These are phyloP conservation scores for Dysmachus trigonus DNA, from an alignment of 2,888 invertebrate species.

Conservation along the genomic window DNA sequence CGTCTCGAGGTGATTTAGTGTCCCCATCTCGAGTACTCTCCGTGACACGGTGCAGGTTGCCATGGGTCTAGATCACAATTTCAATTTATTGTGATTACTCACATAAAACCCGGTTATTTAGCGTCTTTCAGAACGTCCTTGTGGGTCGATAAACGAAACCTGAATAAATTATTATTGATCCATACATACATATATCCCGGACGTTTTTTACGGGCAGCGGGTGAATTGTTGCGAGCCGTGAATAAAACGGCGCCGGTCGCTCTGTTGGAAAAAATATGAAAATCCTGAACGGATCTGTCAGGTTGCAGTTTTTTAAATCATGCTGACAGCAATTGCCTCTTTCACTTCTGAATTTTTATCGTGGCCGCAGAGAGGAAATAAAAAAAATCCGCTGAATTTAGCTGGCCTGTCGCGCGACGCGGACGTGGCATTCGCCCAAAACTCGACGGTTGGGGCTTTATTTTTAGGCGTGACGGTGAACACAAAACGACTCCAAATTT, in stretches of 20 bases:
- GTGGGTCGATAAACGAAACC: not conserved
- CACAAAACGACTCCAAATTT: not conserved
- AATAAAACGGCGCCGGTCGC: not conserved
- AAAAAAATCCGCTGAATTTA: not conserved
- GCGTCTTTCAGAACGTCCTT: not conserved
- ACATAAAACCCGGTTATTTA: slow-evolving; percentile 4
- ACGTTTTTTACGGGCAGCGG: not conserved
- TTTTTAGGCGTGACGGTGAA: not conserved
- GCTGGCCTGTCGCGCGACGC: not conserved
- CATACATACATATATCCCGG: not conserved
- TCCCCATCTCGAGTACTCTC: slow-evolving; percentile 1
- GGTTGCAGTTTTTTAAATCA: not conserved
- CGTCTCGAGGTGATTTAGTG: slow-evolving; percentile 8
- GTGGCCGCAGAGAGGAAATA: not conserved
- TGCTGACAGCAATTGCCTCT: not conserved
- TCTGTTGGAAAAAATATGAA: not conserved
- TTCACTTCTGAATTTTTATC: not conserved
- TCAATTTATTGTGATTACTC: slow-evolving; percentile 28
- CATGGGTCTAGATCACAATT: slow-evolving; percentile 9
- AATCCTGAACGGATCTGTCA: not conserved
- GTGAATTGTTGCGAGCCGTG: not conserved
- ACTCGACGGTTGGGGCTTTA: not conserved
- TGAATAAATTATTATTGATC: not conserved
- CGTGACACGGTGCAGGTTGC: not conserved
- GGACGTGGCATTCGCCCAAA: not conserved